phyloP scores from a whole-genome alignment of 2,797 vertebrate genomes.

The Neostethus bicornis region DNA sequence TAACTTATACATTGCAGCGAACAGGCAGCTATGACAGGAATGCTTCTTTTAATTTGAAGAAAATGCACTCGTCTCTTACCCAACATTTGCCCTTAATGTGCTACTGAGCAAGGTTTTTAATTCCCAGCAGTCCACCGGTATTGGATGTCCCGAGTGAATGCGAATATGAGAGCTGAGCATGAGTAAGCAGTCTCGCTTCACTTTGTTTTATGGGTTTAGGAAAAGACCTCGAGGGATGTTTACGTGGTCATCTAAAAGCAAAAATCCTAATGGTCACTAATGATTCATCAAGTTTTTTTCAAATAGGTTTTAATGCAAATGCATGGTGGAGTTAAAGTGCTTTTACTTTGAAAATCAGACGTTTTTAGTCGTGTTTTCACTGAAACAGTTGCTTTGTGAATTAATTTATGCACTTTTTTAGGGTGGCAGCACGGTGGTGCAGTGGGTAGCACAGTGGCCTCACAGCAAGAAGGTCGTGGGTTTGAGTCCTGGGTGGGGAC shows the following conservation, averaged over 20 bases:
- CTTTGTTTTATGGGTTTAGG: conserved; percentile 11
- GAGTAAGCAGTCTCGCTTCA: conserved; percentile 7
- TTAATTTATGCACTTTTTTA: no score
- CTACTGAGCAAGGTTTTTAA: conserved; percentile 17
- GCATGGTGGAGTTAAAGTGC: not conserved
- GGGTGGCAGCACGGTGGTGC: no score
- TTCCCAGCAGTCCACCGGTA: conserved; percentile 8
- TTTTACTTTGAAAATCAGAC: not conserved
- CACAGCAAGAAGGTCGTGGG: no score
- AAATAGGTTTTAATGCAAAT: not conserved
- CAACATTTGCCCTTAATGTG: conserved; percentile 21
- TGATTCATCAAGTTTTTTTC: not conserved
- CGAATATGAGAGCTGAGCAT: conserved; percentile 3
- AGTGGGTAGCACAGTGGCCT: no score
- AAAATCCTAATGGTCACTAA: not conserved
- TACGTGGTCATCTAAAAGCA: conserved; percentile 13
- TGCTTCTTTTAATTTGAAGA: conserved; percentile 17
- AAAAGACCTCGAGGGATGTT: conserved; percentile 25
- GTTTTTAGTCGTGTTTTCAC: conserved; percentile 8
- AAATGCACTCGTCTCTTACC: not conserved
- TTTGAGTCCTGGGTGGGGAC: no score
- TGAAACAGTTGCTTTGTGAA: no score
- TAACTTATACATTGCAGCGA: conserved; percentile 6
- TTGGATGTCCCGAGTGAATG: not conserved
- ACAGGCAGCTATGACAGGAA: conserved; percentile 17